phyloP scores from a whole-genome alignment of 2,888 invertebrate genomes.

The Eupeodes latifasciatus region DNA sequence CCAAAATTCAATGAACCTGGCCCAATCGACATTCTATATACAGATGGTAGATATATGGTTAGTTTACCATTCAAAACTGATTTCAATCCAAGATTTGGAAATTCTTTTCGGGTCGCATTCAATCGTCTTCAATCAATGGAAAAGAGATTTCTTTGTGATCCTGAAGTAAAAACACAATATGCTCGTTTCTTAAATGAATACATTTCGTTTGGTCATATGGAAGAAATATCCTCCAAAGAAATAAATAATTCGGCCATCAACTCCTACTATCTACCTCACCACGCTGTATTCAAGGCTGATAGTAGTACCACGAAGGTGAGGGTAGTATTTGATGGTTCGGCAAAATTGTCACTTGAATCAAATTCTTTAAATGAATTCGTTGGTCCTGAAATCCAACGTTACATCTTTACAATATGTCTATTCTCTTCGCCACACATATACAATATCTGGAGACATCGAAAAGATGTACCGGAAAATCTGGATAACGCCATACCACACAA shows the following conservation, averaged over 20 bases:
- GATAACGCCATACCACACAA: constrained; percentile 36
- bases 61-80: neutral
- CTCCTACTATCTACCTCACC: constrained; percentile 48
- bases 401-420: constrained; percentile 39
- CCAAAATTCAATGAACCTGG: constrained; percentile 41
- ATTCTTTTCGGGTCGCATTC: constrained; percentile 32
- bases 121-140: constrained; percentile 49
- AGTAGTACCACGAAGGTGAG: constrained; percentile 57
- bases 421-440: constrained; percentile 12
- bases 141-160: constrained; percentile 47
- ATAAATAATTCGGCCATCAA: neutral
- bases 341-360: constrained; percentile 27
- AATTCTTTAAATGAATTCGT: constrained; percentile 52
- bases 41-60: constrained; percentile 4
- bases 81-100: constrained; percentile 27
- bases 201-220: constrained; percentile 51
- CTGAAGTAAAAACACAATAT: constrained; percentile 22
- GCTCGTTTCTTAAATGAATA: constrained; percentile 49
- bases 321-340: constrained; percentile 23
- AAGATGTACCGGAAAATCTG: constrained; percentile 56
- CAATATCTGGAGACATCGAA: constrained; percentile 49
- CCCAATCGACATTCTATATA: neutral
- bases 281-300: constrained; percentile 48
- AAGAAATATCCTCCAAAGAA: constrained; percentile 28
- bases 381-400: constrained; percentile 51